Percentiles rank a stretch among this genome's conserved stretches.
Conservation (phyloP, 2,797 vertebrate species). For the Paguma larvata region DNA sequence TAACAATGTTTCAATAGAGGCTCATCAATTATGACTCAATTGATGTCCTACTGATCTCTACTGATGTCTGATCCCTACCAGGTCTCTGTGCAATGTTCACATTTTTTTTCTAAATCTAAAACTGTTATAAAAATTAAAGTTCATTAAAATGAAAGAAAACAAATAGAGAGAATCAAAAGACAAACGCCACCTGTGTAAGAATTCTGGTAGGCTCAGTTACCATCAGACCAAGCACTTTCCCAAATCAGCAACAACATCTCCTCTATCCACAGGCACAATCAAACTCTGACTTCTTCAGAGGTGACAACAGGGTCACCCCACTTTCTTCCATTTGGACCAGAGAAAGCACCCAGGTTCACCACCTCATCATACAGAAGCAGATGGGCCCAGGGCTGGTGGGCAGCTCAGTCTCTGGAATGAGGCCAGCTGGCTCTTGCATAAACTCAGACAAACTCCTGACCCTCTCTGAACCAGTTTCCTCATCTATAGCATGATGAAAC, state of each 20-base stretch:
- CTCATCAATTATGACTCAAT: background rate
- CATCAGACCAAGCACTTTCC: background rate
- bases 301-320: background rate
- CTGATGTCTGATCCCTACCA: background rate
- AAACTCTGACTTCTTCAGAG: background rate
- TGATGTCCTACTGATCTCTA: too few species aligned
- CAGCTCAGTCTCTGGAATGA: background rate
- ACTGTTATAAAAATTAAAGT: constrained; percentile 20
- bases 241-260: background rate
- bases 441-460: background rate
- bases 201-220: background rate
- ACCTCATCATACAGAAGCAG: accelerated
- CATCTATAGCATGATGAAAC: constrained; percentile 35
- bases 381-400: too few species aligned
- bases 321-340: background rate
- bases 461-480: background rate
- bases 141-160: constrained; percentile 8
- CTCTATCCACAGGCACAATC: background rate
- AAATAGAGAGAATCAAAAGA: background rate
- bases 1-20: background rate
- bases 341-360: background rate
- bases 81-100: background rate
- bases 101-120: constrained; percentile 47
- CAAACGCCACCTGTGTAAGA: background rate
- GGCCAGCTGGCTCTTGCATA: background rate